These are phyloP conservation scores for Tor tambroides DNA, from an alignment of 2,113 vertebrate species.

Conservation along the genomic window DNA sequence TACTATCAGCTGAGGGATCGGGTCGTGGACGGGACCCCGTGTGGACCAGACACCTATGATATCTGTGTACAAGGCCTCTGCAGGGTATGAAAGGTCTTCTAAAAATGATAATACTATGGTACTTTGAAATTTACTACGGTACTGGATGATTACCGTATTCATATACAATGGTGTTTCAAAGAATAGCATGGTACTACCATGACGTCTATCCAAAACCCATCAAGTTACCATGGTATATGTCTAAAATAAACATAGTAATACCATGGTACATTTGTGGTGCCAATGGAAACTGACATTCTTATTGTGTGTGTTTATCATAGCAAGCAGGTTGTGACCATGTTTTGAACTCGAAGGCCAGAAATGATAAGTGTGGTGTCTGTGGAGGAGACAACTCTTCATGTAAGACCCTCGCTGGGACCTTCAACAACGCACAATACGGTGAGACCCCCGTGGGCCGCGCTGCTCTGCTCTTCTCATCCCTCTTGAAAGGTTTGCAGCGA, in stretches of 20 bases:
- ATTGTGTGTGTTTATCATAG: conserved; percentile 68
- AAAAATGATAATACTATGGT: neutral
- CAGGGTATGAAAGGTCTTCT: conserved; percentile 77
- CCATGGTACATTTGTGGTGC: neutral
- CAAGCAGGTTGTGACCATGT: conserved; percentile 97
- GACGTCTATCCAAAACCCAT: neutral
- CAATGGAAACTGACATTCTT: neutral
- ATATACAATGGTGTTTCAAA: neutral
- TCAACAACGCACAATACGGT: conserved; percentile 94
- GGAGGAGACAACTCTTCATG: conserved; percentile 96
- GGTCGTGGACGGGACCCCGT: conserved; percentile 92
- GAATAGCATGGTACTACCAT: neutral
- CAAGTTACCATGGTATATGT: neutral
- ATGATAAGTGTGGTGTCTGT: conserved; percentile 95
- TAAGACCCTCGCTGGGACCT: conserved; percentile 87
- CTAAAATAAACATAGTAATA: neutral
- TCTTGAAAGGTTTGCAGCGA: neutral
- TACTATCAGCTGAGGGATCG: conserved; percentile 96
- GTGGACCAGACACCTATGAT: conserved; percentile 90
- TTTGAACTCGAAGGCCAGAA: conserved; percentile 91
- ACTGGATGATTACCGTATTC: neutral
- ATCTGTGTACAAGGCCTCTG: conserved; percentile 98
- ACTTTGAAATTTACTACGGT: neutral
- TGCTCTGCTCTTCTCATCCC: neutral
- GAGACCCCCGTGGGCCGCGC: conserved; percentile 35